phyloP scores from a whole-genome alignment of 2,888 invertebrate genomes.

The Microdon myrmicae region DNA sequence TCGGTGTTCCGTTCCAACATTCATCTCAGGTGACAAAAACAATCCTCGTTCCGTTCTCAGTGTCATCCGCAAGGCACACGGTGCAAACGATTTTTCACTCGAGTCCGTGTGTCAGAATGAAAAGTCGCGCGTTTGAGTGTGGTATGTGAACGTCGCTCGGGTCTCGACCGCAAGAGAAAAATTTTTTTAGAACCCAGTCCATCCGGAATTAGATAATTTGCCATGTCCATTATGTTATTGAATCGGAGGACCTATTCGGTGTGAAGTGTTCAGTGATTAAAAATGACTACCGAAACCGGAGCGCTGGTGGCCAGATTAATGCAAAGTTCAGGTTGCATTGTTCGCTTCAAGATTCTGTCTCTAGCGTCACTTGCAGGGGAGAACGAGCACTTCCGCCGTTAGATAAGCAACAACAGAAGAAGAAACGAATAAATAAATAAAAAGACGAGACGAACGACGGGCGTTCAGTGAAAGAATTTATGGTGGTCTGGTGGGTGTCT shows the following conservation, averaged over 20 bases:
- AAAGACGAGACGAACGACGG: too few species aligned
- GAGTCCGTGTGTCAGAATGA: conserved; percentile 47
- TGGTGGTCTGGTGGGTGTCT: conserved; percentile 8
- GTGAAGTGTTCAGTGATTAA: too few species aligned
- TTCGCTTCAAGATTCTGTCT: conserved; percentile 27
- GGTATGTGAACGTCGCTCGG: too few species aligned
- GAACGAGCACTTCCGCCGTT: conserved; percentile 34
- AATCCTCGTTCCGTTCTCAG: conserved; percentile 18
- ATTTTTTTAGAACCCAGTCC: too few species aligned
- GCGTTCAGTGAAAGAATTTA: too few species aligned
- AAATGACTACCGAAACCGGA: too few species aligned
- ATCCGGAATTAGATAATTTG: conserved; percentile 3
- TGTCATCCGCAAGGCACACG: conserved; percentile 40
- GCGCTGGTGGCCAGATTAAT: conserved; percentile 14
- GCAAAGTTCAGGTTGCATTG: conserved; percentile 36
- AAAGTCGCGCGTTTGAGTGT: conserved; percentile 48
- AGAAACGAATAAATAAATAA: conserved; percentile 11
- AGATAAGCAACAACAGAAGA: conserved; percentile 39
- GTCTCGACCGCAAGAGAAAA: too few species aligned
- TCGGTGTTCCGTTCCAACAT: too few species aligned
- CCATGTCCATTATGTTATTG: too few species aligned
- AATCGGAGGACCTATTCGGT: too few species aligned
- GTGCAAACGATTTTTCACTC: conserved; percentile 44
- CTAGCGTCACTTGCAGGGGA: conserved; percentile 21
- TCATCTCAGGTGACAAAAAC: too few species aligned